phyloP scores from a whole-genome alignment of 2,888 invertebrate species.

The Vanessa cardui region DNA sequence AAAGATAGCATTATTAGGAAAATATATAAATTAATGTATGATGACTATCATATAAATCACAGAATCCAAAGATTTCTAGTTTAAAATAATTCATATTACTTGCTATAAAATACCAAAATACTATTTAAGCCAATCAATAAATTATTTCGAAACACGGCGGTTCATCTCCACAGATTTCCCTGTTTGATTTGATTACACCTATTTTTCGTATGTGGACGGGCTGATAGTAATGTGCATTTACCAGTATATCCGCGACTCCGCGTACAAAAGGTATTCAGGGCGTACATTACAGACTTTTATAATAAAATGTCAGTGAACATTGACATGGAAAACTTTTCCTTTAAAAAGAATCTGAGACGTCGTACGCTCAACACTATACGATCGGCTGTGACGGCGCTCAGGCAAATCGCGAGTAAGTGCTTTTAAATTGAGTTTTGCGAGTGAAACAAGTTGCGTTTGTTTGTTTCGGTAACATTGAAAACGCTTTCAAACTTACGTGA shows the following conservation, averaged over 20 bases:
- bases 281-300: slow-evolving; percentile 43
- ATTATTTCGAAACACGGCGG: not conserved
- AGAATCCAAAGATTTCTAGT: too few relatives aligned
- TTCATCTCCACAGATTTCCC: slow-evolving; percentile 54
- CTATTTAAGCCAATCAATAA: not conserved
- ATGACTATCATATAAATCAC: too few relatives aligned
- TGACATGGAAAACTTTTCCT: slow-evolving; percentile 73
- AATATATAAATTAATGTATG: too few relatives aligned
- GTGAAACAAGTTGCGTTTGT: slow-evolving; percentile 30
- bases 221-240: slow-evolving; percentile 74
- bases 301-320: slow-evolving; percentile 68
- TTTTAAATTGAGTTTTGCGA: slow-evolving; percentile 45
- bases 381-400: slow-evolving; percentile 73
- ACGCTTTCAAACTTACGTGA: slow-evolving; percentile 21
- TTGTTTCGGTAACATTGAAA: slow-evolving; percentile 24
- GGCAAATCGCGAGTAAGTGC: slow-evolving; percentile 77
- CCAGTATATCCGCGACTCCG: slow-evolving; percentile 71
- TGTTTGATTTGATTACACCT: slow-evolving; percentile 62
- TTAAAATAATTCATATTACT: not conserved
- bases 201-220: slow-evolving; percentile 60
- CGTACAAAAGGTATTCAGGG: slow-evolving; percentile 65
- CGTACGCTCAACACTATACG: slow-evolving; percentile 75
- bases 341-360: slow-evolving; percentile 74
- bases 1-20: too few relatives aligned
- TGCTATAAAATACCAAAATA: not conserved